Evolutionary conservation across 2,888 invertebrate species (phyloP).

Genomic region (Calliscelio sp.): DNA sequence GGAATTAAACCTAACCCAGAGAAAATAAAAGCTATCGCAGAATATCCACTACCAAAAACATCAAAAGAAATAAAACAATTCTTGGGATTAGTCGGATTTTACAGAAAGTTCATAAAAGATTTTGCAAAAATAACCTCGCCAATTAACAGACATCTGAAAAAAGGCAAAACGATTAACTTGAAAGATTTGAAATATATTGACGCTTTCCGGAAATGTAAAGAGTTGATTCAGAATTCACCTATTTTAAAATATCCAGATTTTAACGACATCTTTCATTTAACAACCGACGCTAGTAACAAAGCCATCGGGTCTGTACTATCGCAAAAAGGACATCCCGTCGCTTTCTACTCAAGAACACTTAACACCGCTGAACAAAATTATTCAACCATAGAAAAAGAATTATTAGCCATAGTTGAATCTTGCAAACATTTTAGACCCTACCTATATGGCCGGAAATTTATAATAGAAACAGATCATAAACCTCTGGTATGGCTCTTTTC

Average conservation of each 20-base stretch:
- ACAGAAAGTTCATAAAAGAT: slow-evolving; percentile 66
- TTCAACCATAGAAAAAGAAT: slow-evolving; percentile 12
- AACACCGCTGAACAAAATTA: slow-evolving; percentile 12
- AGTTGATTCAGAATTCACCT: slow-evolving; percentile 1
- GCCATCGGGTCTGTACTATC: slow-evolving; percentile 13
- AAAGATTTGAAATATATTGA: background rate
- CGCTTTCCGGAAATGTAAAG: background rate
- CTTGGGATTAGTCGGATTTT: slow-evolving; percentile 62
- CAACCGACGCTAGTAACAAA: slow-evolving; percentile 13
- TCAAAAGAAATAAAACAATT: background rate
- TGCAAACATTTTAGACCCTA: background rate
- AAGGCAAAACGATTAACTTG: too few relatives aligned
- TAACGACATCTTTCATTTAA: slow-evolving; percentile 1
- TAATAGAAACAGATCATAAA: too few relatives aligned
- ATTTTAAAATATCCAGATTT: slow-evolving; percentile 10
- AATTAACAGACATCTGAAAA: too few relatives aligned
- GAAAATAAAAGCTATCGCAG: background rate
- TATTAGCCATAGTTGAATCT: background rate
- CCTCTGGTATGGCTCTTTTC: too few relatives aligned
- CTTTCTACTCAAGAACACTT: background rate
- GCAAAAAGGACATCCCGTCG: slow-evolving; percentile 11
- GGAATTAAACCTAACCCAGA: background rate
- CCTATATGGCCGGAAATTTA: too few relatives aligned
- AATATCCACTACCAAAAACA: background rate
- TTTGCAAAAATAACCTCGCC: slow-evolving; percentile 57